A percentile compares a stretch with the other conserved stretches of the same genome.
Evolutionary conservation across 64 coral and sea anemone species (phyloP).

Genomic region (Pocillopora damicornis): DNA sequence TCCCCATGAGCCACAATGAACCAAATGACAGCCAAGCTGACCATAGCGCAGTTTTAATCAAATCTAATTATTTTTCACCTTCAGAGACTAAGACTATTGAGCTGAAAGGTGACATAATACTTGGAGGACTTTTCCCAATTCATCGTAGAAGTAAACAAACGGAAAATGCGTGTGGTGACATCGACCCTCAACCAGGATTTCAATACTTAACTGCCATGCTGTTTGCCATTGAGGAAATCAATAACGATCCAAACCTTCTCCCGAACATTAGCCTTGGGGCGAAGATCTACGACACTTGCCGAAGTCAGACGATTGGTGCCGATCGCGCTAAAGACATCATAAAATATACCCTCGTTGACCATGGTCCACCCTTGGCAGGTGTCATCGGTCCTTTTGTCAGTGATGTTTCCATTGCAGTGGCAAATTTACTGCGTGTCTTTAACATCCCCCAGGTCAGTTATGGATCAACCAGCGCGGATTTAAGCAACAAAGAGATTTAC

Average conservation of each 20-base stretch:
- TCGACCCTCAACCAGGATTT: conserved; percentile 90
- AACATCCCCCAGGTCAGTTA: conserved; percentile 95
- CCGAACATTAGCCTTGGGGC: conserved; percentile 79
- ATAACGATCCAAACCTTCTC: conserved; percentile 77
- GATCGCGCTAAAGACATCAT: conserved; percentile 81
- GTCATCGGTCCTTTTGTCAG: conserved; percentile 92
- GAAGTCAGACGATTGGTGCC: conserved; percentile 90
- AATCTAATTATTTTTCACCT: background rate
- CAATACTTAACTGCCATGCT: conserved; percentile 83
- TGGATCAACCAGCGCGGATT: conserved; percentile 70
- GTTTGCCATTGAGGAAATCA: conserved; percentile 76
- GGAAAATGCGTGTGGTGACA: conserved; percentile 80
- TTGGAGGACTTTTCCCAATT: conserved; percentile 56
- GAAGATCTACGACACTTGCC: conserved; percentile 86
- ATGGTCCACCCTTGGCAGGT: conserved; percentile 59
- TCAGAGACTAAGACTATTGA: background rate
- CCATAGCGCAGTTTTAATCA: background rate
- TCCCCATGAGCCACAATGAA: too few relatives aligned
- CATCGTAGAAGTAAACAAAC: conserved; percentile 28
- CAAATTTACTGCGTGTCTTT: conserved; percentile 90
- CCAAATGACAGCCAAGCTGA: too few relatives aligned
- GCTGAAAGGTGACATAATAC: conserved; percentile 42
- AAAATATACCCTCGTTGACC: conserved; percentile 58
- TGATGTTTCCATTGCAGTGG: conserved; percentile 84
- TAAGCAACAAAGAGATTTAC: conserved; percentile 87